These are phyloP conservation scores for Scaptomyza pallida DNA, from an alignment of 1,140 invertebrate genomes.

Conservation along the genomic window DNA sequence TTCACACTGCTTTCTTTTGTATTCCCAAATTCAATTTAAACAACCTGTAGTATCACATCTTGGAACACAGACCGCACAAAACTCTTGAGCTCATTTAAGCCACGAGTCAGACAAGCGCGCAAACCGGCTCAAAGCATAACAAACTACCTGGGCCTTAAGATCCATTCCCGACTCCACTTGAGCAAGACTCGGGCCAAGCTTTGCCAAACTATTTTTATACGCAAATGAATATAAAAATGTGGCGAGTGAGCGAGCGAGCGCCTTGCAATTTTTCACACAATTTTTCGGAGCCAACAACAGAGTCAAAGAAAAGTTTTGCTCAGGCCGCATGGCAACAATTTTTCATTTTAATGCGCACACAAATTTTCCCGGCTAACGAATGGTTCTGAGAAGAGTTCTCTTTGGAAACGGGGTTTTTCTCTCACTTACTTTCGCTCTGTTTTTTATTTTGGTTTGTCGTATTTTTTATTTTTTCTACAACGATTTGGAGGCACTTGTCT, in stretches of 20 bases:
- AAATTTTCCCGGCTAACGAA: constrained; percentile 78
- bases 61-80: constrained; percentile 23
- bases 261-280: constrained; percentile 76
- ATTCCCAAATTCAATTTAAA: constrained; percentile 41
- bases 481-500: constrained; percentile 37
- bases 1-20: not conserved
- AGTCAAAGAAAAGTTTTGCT: constrained; percentile 63
- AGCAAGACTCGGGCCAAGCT: constrained; percentile 7
- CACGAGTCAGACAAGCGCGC: constrained; percentile 15
- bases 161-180: constrained; percentile 32
- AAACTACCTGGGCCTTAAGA: constrained; percentile 37
- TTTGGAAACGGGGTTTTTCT: not conserved
- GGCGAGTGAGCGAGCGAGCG: constrained; percentile 20
- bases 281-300: constrained; percentile 59
- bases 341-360: constrained; percentile 83
- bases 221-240: constrained; percentile 66
- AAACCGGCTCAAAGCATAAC: constrained; percentile 40
- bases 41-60: constrained; percentile 12
- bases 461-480: constrained; percentile 3
- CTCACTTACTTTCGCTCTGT: not conserved
- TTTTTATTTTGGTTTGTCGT: not conserved
- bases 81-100: constrained; percentile 54
- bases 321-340: constrained; percentile 70
- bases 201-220: constrained; percentile 71
- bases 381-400: constrained; percentile 26